A percentile compares a stretch with the other conserved stretches of the same genome.
Evolutionary conservation across 2,113 vertebrate genomes (phyloP).

Genomic region (Catharus bicknelli): DNA sequence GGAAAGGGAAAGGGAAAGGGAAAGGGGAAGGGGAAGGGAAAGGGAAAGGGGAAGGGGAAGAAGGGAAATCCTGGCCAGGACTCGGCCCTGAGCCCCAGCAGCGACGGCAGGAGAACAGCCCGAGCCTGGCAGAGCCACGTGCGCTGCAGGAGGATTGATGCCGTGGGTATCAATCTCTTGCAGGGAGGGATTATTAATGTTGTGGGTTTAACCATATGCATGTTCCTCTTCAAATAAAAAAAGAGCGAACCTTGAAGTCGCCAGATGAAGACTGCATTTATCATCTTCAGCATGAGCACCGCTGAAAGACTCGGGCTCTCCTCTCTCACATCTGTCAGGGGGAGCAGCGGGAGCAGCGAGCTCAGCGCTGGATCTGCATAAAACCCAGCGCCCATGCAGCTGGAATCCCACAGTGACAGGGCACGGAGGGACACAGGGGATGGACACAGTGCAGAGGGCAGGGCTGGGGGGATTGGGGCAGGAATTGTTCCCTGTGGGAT

Average conservation of each 20-base stretch:
- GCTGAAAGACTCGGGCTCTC: conserved; percentile 44
- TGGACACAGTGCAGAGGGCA: neutral
- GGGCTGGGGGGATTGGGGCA: rapidly evolving
- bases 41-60: no score
- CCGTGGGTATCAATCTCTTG: neutral
- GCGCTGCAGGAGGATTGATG: neutral
- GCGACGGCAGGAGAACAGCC: neutral
- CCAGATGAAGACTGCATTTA: conserved; percentile 73
- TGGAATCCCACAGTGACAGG: neutral
- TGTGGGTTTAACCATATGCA: conserved; percentile 1
- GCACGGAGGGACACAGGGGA: rapidly evolving
- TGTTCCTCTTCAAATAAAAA: neutral
- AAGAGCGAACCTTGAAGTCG: conserved; percentile 20
- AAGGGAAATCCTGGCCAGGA: neutral
- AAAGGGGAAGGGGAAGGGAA: no score
- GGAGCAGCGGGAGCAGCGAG: neutral
- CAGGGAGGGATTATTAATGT: neutral
- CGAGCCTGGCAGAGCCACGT: neutral
- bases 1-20: no score
- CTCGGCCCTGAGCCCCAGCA: neutral
- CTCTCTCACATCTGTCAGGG: conserved; percentile 48
- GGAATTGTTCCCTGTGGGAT: no score
- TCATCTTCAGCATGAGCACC: conserved; percentile 34
- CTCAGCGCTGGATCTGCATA: conserved; percentile 15
- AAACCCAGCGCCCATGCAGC: neutral